Percentiles rank a stretch among this genome's conserved stretches.
Conservation (phyloP, 2,113 vertebrate species). For the Bombycilla garrulus region DNA sequence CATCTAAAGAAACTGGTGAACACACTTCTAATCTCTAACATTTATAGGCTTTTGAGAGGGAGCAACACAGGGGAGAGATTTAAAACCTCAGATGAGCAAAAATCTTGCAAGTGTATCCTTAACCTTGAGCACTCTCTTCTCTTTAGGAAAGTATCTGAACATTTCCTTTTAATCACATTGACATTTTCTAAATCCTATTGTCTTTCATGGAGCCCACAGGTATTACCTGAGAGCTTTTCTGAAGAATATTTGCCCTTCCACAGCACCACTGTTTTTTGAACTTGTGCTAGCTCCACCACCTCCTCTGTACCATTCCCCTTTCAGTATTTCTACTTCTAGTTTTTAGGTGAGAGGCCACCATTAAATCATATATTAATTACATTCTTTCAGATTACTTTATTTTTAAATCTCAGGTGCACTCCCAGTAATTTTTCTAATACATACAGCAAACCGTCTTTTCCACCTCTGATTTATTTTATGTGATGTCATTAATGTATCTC, state of each 20-base stretch:
- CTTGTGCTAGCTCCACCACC: background rate
- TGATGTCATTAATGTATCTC: background rate
- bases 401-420: background rate
- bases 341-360: background rate
- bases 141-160: background rate
- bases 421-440: background rate
- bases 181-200: constrained; percentile 15
- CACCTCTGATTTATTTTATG: background rate
- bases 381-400: background rate
- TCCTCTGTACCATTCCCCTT: background rate
- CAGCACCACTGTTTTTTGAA: background rate
- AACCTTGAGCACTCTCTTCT: background rate
- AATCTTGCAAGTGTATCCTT: background rate
- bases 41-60: background rate
- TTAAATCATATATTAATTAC: background rate
- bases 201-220: background rate
- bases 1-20: background rate
- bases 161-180: background rate
- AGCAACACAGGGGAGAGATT: background rate
- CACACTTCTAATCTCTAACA: background rate
- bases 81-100: background rate
- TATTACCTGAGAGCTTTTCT: background rate
- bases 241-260: background rate
- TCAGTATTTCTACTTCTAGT: background rate
- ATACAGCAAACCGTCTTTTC: background rate